Percentiles rank a stretch among this genome's conserved stretches.
These are phyloP conservation scores for Erinaceus europaeus DNA, from an alignment of 2,113 vertebrate species.

Conservation along the genomic window DNA sequence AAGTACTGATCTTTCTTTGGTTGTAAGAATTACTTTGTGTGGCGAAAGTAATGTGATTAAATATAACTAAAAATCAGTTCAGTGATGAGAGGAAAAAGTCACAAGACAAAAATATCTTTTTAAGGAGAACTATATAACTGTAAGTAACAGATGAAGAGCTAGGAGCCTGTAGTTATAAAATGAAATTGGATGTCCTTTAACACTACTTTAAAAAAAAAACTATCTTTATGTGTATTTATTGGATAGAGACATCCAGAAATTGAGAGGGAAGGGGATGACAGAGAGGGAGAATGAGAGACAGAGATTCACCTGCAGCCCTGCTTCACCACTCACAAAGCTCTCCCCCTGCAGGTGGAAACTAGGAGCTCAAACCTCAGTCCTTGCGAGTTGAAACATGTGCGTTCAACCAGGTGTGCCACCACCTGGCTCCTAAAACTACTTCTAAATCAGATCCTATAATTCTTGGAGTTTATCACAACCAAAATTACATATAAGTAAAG, in stretches of 20 bases:
- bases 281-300: no score
- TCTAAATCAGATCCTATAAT: not conserved
- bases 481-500: constrained; percentile 31
- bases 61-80: constrained; percentile 51
- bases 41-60: constrained; percentile 14
- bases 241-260: no score
- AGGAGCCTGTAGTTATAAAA: not conserved
- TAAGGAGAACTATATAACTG: not conserved
- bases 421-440: no score
- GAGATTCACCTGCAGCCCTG: no score
- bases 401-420: no score
- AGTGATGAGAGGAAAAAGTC: constrained; percentile 34
- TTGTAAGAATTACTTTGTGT: constrained; percentile 48
- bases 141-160: not conserved
- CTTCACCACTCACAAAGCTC: no score
- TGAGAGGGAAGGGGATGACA: no score
- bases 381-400: no score
- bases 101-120: not conserved
- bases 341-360: no score
- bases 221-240: no score
- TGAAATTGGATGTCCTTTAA: not conserved
- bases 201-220: not conserved
- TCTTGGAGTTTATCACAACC: not conserved
- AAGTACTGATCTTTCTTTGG: constrained; percentile 51
- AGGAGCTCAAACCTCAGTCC: no score